phyloP scores from a whole-genome alignment of 2,113 vertebrate genomes.

The Erpornis zantholeuca region DNA sequence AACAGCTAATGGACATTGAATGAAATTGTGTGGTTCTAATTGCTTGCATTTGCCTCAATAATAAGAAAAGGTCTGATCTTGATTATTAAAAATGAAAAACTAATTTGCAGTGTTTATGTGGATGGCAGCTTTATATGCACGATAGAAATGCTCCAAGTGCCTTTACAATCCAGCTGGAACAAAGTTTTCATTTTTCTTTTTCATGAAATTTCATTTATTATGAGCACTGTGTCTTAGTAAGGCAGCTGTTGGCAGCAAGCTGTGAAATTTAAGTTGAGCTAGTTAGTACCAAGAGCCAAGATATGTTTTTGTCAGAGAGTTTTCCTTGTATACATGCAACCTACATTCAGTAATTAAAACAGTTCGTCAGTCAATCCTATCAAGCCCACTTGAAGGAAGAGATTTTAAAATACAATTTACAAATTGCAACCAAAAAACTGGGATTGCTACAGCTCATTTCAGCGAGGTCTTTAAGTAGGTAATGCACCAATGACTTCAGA shows the following conservation, averaged over 20 bases:
- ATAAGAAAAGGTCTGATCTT: conserved; percentile 26
- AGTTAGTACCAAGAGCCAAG: conserved; percentile 40
- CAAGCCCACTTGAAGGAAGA: not conserved
- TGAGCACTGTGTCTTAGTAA: conserved; percentile 45
- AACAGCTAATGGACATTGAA: conserved; percentile 25
- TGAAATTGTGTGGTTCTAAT: conserved; percentile 2
- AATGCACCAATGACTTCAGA: not conserved
- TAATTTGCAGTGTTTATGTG: conserved; percentile 54
- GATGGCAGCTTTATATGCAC: conserved; percentile 39
- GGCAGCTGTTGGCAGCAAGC: conserved; percentile 71
- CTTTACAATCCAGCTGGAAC: conserved; percentile 60
- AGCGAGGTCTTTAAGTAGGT: not conserved
- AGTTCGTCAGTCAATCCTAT: not conserved
- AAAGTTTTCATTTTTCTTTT: conserved; percentile 67
- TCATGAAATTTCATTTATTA: conserved; percentile 59
- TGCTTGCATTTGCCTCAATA: not conserved
- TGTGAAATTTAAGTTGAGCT: conserved; percentile 68
- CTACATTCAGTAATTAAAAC: conserved; percentile 24
- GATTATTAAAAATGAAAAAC: conserved; percentile 58
- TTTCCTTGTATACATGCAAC: not conserved
- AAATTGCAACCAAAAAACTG: not conserved
- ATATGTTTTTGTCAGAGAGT: conserved; percentile 60
- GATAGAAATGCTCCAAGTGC: conserved; percentile 42
- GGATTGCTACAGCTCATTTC: not conserved
- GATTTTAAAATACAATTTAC: not conserved